phyloP scores from a whole-genome alignment of 2,113 vertebrate genomes.

The Leucopsar rothschildi region DNA sequence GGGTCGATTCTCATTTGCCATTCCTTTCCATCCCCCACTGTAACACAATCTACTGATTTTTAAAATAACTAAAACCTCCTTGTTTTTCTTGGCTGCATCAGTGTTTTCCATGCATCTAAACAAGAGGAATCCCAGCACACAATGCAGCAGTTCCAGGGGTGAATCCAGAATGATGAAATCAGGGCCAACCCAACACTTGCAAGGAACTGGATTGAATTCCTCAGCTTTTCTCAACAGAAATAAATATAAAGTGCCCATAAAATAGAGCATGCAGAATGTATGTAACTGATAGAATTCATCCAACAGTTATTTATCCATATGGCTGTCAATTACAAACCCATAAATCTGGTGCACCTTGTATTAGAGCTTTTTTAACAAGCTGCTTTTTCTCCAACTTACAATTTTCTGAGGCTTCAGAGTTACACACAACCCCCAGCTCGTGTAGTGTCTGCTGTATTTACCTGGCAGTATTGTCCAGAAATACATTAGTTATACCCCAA shows the following conservation, averaged over 20 bases:
- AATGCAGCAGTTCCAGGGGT: not conserved
- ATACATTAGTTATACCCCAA: not conserved
- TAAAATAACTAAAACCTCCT: not conserved
- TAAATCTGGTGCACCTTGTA: not conserved
- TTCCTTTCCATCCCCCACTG: not conserved
- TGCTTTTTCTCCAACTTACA: not conserved
- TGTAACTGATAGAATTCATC: not conserved
- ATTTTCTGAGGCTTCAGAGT: not conserved
- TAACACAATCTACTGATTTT: not conserved
- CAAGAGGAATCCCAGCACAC: not conserved
- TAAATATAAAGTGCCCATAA: not conserved
- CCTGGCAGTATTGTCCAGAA: not conserved
- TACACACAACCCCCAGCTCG: not conserved
- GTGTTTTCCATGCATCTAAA: not conserved
- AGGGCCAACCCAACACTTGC: not conserved
- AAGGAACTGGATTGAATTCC: not conserved
- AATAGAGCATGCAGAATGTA: not conserved
- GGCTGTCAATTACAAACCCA: not conserved
- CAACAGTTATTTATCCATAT: not conserved
- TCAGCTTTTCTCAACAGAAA: not conserved
- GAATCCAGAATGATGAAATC: not conserved
- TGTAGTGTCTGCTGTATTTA: fast-evolving
- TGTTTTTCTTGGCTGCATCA: not conserved
- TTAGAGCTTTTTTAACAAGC: not conserved
- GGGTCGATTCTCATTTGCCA: not conserved